A percentile compares a stretch with the other conserved stretches of the same genome.
phyloP scores from a whole-genome alignment of 1,140 invertebrate genomes.

The Psix sp. region DNA sequence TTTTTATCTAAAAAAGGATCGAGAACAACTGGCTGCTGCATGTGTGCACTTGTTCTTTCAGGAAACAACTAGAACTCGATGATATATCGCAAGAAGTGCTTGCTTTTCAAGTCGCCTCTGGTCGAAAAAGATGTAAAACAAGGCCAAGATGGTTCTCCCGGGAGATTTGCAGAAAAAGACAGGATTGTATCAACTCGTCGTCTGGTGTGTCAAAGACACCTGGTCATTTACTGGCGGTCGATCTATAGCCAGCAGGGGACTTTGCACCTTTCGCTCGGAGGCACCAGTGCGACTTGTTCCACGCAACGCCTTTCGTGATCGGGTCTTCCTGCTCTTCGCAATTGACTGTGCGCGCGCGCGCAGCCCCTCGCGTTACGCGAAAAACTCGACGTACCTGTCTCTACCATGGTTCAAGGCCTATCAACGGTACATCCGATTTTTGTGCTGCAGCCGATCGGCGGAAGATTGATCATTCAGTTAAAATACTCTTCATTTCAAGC shows the following conservation, averaged over 20 bases:
- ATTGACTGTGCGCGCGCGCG: conserved; percentile 28
- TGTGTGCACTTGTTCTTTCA: conserved; percentile 13
- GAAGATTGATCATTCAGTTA: no score
- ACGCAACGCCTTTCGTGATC: conserved; percentile 33
- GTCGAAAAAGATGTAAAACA: conserved; percentile 7
- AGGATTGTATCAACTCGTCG: conserved; percentile 2
- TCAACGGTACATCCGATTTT: conserved; percentile 40
- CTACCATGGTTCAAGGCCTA: conserved; percentile 36
- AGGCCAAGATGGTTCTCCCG: background rate
- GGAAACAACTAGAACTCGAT: conserved; percentile 13
- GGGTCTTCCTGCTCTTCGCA: conserved; percentile 33
- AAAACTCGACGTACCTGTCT: conserved; percentile 32
- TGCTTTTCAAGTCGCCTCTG: background rate
- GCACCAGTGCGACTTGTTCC: conserved; percentile 41
- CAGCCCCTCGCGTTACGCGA: conserved; percentile 25
- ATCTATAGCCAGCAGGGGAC: conserved; percentile 29
- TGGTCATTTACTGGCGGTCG: conserved; percentile 40
- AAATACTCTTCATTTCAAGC: no score
- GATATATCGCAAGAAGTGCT: background rate
- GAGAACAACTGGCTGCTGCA: no score
- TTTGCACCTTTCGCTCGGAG: conserved; percentile 46
- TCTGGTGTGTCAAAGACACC: conserved; percentile 28
- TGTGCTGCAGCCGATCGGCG: no score
- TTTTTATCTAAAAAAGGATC: no score
- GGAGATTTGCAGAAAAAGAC: conserved; percentile 7